phyloP scores from a whole-genome alignment of 2,888 invertebrate genomes.

The Campaea margaritaria region DNA sequence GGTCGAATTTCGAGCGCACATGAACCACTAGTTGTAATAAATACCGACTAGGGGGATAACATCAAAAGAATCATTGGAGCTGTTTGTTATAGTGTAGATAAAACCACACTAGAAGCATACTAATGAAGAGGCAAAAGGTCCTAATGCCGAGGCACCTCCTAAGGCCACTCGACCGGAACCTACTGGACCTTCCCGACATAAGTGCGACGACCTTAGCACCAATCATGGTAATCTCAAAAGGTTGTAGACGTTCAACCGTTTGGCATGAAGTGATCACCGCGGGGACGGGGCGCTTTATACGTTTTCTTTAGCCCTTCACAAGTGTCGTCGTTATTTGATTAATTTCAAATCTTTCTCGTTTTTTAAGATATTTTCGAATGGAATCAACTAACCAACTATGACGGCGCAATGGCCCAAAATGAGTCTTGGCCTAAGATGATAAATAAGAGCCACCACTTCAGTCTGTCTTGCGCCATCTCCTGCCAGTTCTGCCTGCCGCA shows the following conservation, averaged over 20 bases:
- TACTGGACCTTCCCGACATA: constrained; percentile 21
- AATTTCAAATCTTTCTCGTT: constrained; percentile 11
- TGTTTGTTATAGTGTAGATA: no score
- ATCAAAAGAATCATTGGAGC: no score
- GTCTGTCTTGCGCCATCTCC: no score
- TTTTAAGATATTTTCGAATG: background rate
- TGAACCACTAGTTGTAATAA: no score
- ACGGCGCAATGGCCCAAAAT: no score
- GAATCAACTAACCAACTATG: background rate
- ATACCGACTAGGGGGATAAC: no score
- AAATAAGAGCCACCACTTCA: no score
- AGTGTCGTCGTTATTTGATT: constrained; percentile 24
- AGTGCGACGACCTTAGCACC: constrained; percentile 45
- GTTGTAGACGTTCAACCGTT: constrained; percentile 61
- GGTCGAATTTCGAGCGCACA: no score
- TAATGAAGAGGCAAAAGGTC: background rate
- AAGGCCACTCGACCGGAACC: constrained; percentile 26
- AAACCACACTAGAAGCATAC: no score
- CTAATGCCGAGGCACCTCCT: background rate
- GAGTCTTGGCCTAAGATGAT: no score
- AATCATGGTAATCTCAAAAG: constrained; percentile 55
- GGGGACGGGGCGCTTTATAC: constrained; percentile 49
- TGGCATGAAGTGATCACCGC: constrained; percentile 58
- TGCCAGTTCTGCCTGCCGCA: no score
- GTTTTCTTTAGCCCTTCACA: constrained; percentile 41